Conservation (phyloP, 2,888 invertebrate species). For the Allophyes oxyacanthae region DNA sequence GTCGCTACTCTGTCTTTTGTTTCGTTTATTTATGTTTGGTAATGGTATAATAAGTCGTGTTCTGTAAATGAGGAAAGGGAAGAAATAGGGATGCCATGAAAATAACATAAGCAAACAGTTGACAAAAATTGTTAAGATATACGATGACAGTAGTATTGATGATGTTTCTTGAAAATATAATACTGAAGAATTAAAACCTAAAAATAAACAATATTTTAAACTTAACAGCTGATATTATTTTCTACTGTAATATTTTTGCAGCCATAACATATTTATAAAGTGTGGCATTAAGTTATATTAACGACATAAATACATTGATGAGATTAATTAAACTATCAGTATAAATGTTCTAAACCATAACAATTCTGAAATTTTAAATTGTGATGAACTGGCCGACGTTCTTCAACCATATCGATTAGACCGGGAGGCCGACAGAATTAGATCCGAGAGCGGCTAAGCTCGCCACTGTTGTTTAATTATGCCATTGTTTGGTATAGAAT, state of each 20-base stretch:
- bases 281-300: too few species aligned
- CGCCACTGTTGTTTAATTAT: constrained; percentile 5
- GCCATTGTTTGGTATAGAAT: constrained; percentile 1
- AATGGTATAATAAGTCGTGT: constrained; percentile 41
- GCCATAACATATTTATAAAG: too few species aligned
- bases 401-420: constrained; percentile 54
- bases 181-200: not conserved
- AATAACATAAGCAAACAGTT: too few species aligned
- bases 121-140: too few species aligned
- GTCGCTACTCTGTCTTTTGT: constrained; percentile 35
- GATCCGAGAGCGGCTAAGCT: constrained; percentile 25
- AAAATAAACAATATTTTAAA: too few species aligned
- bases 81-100: not conserved
- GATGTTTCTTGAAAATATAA: too few species aligned
- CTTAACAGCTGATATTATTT: too few species aligned
- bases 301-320: too few species aligned
- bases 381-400: constrained; percentile 7
- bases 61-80: constrained; percentile 3
- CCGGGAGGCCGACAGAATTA: constrained; percentile 49
- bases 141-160: too few species aligned
- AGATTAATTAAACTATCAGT: too few species aligned
- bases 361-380: constrained; percentile 11
- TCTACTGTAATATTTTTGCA: too few species aligned
- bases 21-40: constrained; percentile 40
- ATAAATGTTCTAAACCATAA: not conserved